Conservation (phyloP, 2,888 invertebrate species). For the Hirtodrosophila duncani region DNA sequence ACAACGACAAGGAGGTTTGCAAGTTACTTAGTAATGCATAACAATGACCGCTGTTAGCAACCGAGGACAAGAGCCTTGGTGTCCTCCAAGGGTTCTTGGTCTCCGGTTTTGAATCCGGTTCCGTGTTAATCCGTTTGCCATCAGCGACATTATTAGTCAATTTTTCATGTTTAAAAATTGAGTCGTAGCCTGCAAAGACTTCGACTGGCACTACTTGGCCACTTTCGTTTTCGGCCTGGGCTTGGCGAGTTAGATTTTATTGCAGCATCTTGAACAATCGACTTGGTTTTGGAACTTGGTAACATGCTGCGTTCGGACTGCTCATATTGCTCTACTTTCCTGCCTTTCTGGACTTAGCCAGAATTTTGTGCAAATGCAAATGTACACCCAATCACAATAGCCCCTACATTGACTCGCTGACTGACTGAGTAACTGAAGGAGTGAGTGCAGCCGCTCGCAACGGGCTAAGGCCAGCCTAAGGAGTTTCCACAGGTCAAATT, state of each 20-base stretch:
- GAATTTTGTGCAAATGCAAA: constrained; percentile 42
- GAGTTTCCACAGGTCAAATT: constrained; percentile 12
- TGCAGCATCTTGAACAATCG: constrained; percentile 77
- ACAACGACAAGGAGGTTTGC: constrained; percentile 29
- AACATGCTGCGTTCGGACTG: constrained; percentile 47
- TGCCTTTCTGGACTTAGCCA: constrained; percentile 43
- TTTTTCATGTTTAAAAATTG: constrained; percentile 48
- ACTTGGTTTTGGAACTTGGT: constrained; percentile 27
- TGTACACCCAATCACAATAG: no score
- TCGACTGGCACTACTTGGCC: constrained; percentile 19
- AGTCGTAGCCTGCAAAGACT: constrained; percentile 8
- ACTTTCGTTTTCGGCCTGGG: constrained; percentile 34
- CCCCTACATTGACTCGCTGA: no score
- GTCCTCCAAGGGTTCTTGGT: constrained; percentile 21
- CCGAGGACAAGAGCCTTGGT: not conserved
- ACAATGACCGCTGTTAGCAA: constrained; percentile 43
- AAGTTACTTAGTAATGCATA: constrained; percentile 66
- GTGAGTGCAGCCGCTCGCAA: no score
- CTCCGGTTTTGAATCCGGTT: constrained; percentile 8
- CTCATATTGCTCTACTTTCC: constrained; percentile 46
- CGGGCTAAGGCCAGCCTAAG: constrained; percentile 5
- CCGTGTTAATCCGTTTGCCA: constrained; percentile 74
- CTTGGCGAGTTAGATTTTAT: constrained; percentile 74
- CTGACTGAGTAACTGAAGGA: no score
- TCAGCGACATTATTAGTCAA: constrained; percentile 76